Conservation (phyloP, 1,140 invertebrate species). For the Heterodera schachtii region DNA sequence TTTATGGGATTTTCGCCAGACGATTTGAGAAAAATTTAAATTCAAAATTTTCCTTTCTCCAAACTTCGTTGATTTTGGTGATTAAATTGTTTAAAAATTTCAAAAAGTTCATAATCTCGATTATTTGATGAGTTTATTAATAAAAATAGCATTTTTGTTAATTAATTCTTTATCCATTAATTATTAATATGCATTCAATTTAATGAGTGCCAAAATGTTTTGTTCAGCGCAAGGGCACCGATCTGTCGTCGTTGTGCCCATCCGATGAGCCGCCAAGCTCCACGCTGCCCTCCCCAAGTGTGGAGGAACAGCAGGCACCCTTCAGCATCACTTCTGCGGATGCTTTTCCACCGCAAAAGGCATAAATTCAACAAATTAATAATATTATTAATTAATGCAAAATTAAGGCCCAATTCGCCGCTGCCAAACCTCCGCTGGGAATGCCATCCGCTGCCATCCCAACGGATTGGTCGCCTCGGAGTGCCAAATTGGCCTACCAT, state of each 20-base stretch:
- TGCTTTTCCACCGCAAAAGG: background rate
- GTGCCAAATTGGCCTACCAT: background rate
- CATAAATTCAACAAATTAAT: background rate
- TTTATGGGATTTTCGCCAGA: too few relatives aligned
- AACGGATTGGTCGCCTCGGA: background rate
- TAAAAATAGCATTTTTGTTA: background rate
- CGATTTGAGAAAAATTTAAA: too few relatives aligned
- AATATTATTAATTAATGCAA: background rate
- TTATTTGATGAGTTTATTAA: too few relatives aligned
- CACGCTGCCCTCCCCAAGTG: constrained; percentile 27
- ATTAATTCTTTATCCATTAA: background rate
- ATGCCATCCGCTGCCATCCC: background rate
- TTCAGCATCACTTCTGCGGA: background rate
- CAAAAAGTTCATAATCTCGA: too few relatives aligned
- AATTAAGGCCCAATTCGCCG: background rate
- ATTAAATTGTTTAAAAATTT: too few relatives aligned
- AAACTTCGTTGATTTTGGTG: too few relatives aligned
- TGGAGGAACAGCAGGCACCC: background rate
- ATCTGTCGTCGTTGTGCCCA: constrained; percentile 47
- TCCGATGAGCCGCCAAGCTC: constrained; percentile 54
- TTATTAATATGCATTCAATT: background rate
- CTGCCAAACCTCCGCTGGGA: background rate
- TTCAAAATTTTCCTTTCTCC: too few relatives aligned
- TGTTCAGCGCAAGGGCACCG: constrained; percentile 19
- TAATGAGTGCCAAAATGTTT: too few relatives aligned